phyloP scores from a whole-genome alignment of 2,113 vertebrate species.

The Xyliphius kryptos region DNA sequence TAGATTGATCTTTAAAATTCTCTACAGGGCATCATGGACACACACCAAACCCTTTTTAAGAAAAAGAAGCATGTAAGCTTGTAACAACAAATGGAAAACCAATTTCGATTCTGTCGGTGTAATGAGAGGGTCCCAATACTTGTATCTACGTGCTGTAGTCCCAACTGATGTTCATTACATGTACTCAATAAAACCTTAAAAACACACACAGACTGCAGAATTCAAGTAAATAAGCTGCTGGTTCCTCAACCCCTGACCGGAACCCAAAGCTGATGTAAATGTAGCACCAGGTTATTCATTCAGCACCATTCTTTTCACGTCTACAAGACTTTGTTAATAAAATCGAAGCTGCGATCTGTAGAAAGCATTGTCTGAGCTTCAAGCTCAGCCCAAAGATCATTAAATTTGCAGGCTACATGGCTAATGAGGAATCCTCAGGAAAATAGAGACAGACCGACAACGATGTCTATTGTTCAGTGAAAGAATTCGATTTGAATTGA shows the following conservation, averaged over 20 bases:
- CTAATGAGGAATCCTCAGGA: slow-evolving; percentile 11
- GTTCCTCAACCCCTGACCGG: slow-evolving; percentile 49
- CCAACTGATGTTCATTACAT: no score
- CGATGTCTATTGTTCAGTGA: no score
- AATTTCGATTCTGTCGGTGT: no score
- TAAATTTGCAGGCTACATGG: slow-evolving; percentile 1
- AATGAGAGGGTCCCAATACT: background rate
- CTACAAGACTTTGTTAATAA: slow-evolving; percentile 24
- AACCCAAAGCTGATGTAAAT: slow-evolving; percentile 18
- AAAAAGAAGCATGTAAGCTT: no score
- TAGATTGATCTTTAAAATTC: no score
- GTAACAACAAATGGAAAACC: no score
- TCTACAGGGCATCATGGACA: no score
- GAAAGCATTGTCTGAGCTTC: slow-evolving; percentile 27
- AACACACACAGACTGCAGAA: slow-evolving; percentile 18
- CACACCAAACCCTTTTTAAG: no score
- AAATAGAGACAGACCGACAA: background rate
- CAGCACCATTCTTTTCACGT: slow-evolving; percentile 33
- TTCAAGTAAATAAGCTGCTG: slow-evolving; percentile 55
- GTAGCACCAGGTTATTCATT: slow-evolving; percentile 41
- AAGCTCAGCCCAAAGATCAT: background rate
- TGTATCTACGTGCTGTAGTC: no score
- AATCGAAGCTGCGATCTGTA: slow-evolving; percentile 21
- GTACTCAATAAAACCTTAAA: background rate
- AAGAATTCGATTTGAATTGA: no score